Evolutionary conservation across 2,888 invertebrate genomes (phyloP).

Genomic region (Aelia acuminata): DNA sequence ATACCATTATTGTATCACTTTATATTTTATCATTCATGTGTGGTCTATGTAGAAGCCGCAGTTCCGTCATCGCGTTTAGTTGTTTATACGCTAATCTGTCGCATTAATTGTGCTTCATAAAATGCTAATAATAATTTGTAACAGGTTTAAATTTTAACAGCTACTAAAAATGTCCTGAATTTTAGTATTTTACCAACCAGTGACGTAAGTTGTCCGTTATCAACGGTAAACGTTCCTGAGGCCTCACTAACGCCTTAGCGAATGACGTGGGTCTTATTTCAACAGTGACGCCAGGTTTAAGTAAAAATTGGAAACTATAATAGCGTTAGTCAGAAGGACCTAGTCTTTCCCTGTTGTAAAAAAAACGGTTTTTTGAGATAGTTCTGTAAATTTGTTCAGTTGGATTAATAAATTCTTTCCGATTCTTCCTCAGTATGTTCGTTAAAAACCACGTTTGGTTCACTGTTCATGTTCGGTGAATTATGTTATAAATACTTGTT

Average conservation of each 20-base stretch:
- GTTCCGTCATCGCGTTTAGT: neutral
- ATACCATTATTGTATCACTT: no score
- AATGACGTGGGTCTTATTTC: neutral
- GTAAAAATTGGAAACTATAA: neutral
- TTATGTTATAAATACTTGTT: no score
- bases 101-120: no score
- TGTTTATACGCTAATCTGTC: neutral
- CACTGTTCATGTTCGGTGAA: no score
- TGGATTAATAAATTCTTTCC: neutral
- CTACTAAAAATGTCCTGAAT: neutral
- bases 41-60: neutral
- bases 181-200: neutral
- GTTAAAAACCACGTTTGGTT: no score
- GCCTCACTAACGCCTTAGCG: neutral
- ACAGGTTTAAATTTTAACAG: neutral
- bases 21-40: neutral
- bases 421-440: no score
- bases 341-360: neutral
- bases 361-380: neutral
- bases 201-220: neutral
- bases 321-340: neutral
- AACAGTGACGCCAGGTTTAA: neutral
- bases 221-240: neutral
- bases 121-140: neutral
- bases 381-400: neutral